These are phyloP conservation scores for Macquaria ambigua DNA, from an alignment of 2,113 vertebrate species.

Conservation along the genomic window DNA sequence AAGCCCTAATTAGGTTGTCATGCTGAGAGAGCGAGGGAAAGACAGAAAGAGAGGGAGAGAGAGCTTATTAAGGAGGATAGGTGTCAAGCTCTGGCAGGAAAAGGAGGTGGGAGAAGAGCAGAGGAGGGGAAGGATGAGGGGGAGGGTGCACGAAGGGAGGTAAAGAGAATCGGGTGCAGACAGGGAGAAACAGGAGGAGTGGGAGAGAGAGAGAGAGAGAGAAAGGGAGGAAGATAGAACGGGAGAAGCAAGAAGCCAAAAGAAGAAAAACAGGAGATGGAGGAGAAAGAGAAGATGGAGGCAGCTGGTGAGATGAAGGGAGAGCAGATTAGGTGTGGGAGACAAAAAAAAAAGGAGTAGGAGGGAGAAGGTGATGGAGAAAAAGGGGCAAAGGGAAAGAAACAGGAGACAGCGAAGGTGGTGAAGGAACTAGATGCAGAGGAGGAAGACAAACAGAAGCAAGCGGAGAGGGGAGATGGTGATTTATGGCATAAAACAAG, in stretches of 20 bases:
- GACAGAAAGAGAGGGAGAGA: constrained; percentile 58
- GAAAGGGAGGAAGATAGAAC: not conserved
- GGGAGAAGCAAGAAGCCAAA: not conserved
- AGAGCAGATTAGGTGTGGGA: constrained; percentile 24
- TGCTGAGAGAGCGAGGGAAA: constrained; percentile 65
- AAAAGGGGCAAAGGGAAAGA: constrained; percentile 6
- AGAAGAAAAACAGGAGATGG: constrained; percentile 12
- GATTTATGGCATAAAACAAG: constrained; percentile 14
- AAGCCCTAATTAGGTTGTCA: constrained; percentile 84
- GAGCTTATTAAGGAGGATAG: constrained; percentile 81
- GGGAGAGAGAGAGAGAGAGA: not conserved
- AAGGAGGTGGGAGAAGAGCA: constrained; percentile 66
- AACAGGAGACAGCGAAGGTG: constrained; percentile 9
- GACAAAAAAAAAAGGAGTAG: not conserved
- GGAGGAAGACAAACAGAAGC: constrained; percentile 30
- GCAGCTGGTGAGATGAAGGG: constrained; percentile 31
- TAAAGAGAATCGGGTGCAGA: constrained; percentile 34
- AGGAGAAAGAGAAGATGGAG: constrained; percentile 32
- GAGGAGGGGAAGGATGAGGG: constrained; percentile 11
- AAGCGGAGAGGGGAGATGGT: not conserved
- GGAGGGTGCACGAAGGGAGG: constrained; percentile 42
- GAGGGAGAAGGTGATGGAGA: not conserved
- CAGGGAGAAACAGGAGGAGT: constrained; percentile 11
- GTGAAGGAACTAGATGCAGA: constrained; percentile 25
- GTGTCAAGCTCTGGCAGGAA: constrained; percentile 79